These are phyloP conservation scores for Rhynchopsitta pachyrhyncha DNA, from an alignment of 2,113 vertebrate species.

Conservation along the genomic window DNA sequence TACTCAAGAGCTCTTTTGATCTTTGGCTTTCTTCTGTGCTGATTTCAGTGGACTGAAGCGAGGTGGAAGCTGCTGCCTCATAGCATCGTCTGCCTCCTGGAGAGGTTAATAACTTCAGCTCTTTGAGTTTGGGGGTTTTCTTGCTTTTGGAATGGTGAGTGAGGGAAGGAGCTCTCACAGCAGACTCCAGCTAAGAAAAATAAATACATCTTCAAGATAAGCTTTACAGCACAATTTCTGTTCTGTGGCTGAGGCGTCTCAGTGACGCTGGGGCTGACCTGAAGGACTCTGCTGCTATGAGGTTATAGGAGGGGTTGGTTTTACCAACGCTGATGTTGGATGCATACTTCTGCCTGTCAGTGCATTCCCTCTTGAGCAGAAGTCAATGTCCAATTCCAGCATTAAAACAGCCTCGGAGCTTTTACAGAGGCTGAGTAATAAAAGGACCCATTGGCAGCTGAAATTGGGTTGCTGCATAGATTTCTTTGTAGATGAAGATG, in stretches of 20 bases:
- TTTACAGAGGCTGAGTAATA: background rate
- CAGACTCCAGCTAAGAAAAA: background rate
- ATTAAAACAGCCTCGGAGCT: background rate
- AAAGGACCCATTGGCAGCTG: background rate
- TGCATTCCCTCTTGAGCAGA: background rate
- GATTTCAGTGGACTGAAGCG: background rate
- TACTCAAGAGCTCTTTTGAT: conserved; percentile 45
- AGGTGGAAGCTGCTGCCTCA: background rate
- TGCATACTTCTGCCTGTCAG: background rate
- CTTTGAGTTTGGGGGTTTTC: background rate
- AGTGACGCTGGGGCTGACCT: background rate
- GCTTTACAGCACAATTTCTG: background rate
- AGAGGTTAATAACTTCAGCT: conserved; percentile 20
- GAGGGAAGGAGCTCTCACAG: background rate
- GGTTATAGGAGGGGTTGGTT: background rate
- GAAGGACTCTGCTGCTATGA: background rate
- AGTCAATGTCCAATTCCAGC: background rate
- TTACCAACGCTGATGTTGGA: background rate
- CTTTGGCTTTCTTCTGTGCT: conserved; percentile 2
- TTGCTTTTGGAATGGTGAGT: background rate
- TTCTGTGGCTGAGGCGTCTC: background rate
- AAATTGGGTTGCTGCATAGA: conserved; percentile 26
- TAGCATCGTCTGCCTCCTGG: background rate
- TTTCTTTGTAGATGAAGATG: conserved; percentile 26
- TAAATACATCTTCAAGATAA: background rate